Percentiles rank a stretch among this genome's conserved stretches.
Conservation (phyloP, 2,888 invertebrate species). For the Onchidella celtica region DNA sequence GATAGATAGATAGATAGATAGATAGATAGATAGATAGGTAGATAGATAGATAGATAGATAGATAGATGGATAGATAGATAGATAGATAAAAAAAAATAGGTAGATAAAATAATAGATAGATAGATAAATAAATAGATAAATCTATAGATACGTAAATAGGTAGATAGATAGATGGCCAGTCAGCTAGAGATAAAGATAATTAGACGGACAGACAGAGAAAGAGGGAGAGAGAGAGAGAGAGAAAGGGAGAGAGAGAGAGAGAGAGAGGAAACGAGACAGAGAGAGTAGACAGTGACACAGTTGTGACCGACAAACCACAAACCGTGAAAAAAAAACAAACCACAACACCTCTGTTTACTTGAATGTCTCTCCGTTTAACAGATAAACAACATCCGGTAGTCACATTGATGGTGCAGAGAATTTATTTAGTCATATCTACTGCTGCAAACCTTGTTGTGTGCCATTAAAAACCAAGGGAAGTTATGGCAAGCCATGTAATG, state of each 20-base stretch:
- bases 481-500: too few relatives aligned
- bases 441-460: too few relatives aligned
- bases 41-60: neutral
- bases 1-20: conserved; percentile 18
- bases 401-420: too few relatives aligned
- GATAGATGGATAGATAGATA: neutral
- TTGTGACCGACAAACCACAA: too few relatives aligned
- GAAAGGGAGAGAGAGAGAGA: neutral
- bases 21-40: neutral
- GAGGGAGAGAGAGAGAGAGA: neutral
- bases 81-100: conserved; percentile 54
- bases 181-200: neutral
- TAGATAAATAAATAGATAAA: neutral
- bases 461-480: too few relatives aligned
- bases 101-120: conserved; percentile 70
- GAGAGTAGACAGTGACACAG: too few relatives aligned
- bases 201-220: conserved; percentile 74
- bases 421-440: too few relatives aligned
- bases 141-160: neutral
- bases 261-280: neutral
- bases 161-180: neutral
- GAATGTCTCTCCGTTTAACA: too few relatives aligned
- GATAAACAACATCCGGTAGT: too few relatives aligned
- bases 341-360: too few relatives aligned
- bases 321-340: too few relatives aligned